Base-by-base conservation (phyloP, 2,113 vertebrate species). In the Bothrops jararaca region DNA sequence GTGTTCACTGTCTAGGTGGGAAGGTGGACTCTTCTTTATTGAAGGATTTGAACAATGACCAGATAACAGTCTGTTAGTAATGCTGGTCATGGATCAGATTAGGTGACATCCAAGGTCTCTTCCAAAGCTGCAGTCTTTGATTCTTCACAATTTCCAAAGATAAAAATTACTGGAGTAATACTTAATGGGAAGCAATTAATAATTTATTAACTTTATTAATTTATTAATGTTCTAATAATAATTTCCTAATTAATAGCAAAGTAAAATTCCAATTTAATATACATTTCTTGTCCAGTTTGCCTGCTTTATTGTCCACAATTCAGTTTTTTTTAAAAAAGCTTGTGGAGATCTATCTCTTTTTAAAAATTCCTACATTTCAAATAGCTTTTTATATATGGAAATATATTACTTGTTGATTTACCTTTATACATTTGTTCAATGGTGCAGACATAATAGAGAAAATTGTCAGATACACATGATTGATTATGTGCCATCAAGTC, bases 381-480 rank as follows among this genome's bases (percentile, higher is more conserved):
- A 89, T 39, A 10, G 60, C 90, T 1, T 92, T 96, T 94, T 94
- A 89, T 60, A 64, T 12, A 52, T 42, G 90, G 53, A 64, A 93
- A 57, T 57, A 88, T 1, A 52, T 2, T 42, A 29, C 91, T 93
- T 92, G 10, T 57, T 93, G 24, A 80, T 91, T 94, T 91, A 91
- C 80, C 20, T 90, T 94, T 64, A 87, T 60, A 29, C 0, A 54
- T 1, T 3, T 92, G 20, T 93, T 94, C 57, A 90, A 80, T 5
- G 48, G 92, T 12, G 45, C 3, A 87, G 12, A 45, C 1, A 42
- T 58, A 87, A 92, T 34, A 29, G 93, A 48, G 26, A 39, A 74
- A 22, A 39, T 80, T 42, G 34, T 80, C 34, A 80, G n/a, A 80
- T 39, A 3, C 6, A 80, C n/a, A 80, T 80, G n/a, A 80, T 39